phyloP scores from a whole-genome alignment of 2,888 invertebrate genomes.

The Erebia ligea region DNA sequence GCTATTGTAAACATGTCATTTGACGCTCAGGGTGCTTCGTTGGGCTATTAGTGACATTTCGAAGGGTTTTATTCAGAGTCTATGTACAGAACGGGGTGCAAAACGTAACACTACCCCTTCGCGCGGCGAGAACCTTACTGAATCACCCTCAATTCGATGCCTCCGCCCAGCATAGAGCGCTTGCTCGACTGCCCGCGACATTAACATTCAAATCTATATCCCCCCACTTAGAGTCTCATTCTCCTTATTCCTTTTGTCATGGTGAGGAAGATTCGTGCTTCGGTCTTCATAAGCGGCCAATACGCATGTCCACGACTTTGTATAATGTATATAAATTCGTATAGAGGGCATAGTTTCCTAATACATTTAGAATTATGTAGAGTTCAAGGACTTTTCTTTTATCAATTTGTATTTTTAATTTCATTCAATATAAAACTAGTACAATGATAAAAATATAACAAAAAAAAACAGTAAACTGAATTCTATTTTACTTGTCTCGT shows the following conservation, averaged over 20 bases:
- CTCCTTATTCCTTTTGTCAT: slow-evolving; percentile 50
- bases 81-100: slow-evolving; percentile 65
- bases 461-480: background rate
- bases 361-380: slow-evolving; percentile 76
- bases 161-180: slow-evolving; percentile 82
- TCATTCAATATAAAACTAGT: background rate
- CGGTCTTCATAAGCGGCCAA: slow-evolving; percentile 76
- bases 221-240: slow-evolving; percentile 51
- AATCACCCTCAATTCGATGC: slow-evolving; percentile 79
- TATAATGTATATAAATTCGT: slow-evolving; percentile 70
- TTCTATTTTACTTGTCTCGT: background rate
- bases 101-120: slow-evolving; percentile 69
- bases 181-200: slow-evolving; percentile 61
- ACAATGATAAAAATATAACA: background rate
- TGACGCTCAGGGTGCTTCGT: slow-evolving; percentile 18
- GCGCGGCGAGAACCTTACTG: slow-evolving; percentile 78
- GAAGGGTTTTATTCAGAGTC: slow-evolving; percentile 71
- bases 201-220: slow-evolving; percentile 50
- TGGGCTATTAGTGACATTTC: slow-evolving; percentile 63
- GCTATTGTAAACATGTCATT: slow-evolving; percentile 40
- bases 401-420: slow-evolving; percentile 58
- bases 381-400: slow-evolving; percentile 82
- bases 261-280: slow-evolving; percentile 77
- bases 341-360: slow-evolving; percentile 78
- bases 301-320: slow-evolving; percentile 81